A percentile compares a stretch with the other conserved stretches of the same genome.
Conservation (phyloP, 2,888 invertebrate species). For the Automeris io region DNA sequence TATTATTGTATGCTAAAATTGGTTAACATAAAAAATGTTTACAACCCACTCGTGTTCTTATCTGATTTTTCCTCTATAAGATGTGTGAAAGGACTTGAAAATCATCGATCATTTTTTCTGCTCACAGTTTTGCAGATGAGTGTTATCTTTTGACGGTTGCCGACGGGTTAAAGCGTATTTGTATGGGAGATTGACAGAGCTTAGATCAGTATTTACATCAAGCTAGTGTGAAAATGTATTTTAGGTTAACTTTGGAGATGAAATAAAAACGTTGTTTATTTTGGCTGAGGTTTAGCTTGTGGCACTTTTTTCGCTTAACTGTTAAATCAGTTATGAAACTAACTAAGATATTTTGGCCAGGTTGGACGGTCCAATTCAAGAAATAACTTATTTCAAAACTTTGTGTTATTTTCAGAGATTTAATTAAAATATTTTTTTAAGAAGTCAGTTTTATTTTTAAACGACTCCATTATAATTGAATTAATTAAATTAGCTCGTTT, state of each 20-base stretch:
- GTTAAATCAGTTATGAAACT: no score
- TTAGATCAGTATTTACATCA: slow-evolving; percentile 8
- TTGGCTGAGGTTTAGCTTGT: background rate
- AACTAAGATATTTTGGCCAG: no score
- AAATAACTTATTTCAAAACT: no score
- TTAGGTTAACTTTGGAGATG: background rate
- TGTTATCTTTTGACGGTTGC: slow-evolving; percentile 8
- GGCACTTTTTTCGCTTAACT: slow-evolving; percentile 18
- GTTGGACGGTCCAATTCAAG: no score
- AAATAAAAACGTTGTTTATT: background rate
- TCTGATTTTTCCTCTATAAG: slow-evolving; percentile 48
- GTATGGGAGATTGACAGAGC: slow-evolving; percentile 5
- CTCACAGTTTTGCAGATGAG: slow-evolving; percentile 6
- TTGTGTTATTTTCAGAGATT: no score
- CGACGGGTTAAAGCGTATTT: slow-evolving; percentile 6
- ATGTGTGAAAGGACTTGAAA: slow-evolving; percentile 55
- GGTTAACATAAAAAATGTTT: slow-evolving; percentile 1
- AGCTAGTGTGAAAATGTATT: slow-evolving; percentile 5
- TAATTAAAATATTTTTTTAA: no score
- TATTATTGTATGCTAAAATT: no score
- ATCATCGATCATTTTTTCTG: slow-evolving; percentile 9
- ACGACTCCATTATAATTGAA: no score
- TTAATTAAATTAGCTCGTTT: no score
- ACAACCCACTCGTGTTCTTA: slow-evolving; percentile 27
- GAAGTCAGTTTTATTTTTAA: no score